Base-by-base conservation (phyloP, 2,797 vertebrate species). In the Erpetoichthys calabaricus region DNA sequence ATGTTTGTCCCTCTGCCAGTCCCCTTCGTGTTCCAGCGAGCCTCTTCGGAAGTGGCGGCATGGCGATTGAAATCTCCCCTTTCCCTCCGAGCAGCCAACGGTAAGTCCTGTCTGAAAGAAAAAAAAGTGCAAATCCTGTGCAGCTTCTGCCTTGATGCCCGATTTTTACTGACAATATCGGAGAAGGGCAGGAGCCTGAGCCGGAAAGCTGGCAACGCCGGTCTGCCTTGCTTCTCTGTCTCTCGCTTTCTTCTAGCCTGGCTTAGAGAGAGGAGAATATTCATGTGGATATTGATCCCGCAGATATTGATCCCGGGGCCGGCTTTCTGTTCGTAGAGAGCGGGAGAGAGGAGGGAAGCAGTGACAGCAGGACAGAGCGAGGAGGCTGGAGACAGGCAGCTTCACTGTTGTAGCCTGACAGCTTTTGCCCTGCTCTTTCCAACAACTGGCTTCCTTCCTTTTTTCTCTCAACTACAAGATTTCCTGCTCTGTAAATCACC, bases 211-310 rank as follows among this genome's bases (percentile, higher is more conserved):
- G 73, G 72, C 69, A 64, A 72, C 68, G 65, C 81, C 79, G 79
- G 79, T 78, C 67, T 68, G 73, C 73, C 81, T 25, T 75, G 68
- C 76, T 72, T 82, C 81, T 86, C 76, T 80, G 77, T 75, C 25
- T 25, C 80, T 80, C 78, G 75, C 79, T 82, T 80, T 84, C 81
- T 80, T 80, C 83, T 79, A 72, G 84, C 82, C 84, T 82, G 78
- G 78, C 78, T 78, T 80, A 80, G 81, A 78, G 80, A 82, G 79
- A 82, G 78, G 84, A 81, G 84, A 86, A 87, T 92, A 92, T 91
- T 91, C 90, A 90, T 89, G 89, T 85, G 80, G 80, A 89, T 92
- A 94, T 94, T 88, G 91, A 94, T 91, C 90, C 82, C 85, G 80
- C 69, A 64, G 86, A 86, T 86, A 88, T 89, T 86, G 88, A 88